Base-by-base conservation (phyloP, 1,140 invertebrate species). In the Drosophila pseudoobscura region DNA sequence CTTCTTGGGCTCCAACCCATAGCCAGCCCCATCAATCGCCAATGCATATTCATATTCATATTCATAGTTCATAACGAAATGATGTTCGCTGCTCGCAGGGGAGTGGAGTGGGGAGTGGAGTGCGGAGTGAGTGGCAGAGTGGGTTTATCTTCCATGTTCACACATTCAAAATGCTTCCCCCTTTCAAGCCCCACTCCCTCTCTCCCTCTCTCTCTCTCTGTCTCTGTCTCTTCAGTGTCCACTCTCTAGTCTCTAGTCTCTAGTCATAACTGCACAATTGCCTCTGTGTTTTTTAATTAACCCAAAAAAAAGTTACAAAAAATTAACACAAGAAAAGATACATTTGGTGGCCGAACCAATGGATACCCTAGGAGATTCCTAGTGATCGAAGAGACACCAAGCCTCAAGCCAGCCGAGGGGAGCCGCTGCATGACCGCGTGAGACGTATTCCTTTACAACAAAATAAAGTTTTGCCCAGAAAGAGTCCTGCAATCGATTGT, bases 1-100 rank as follows among this genome's bases (percentile, higher is more conserved):
- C 5, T 46, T 41, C 6, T 24, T 11, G 35, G n/a, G 17, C 17
- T 17, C 17, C 17, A 31, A 31, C 11, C 6, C 6, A 45, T 11
- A 13, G 24, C 41, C 22, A 22, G 65, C 58, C 78, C 66, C 72
- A 80, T 80, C 78, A 80, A 68, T 64, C 45, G 39, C 26, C 72
- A 64, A 76, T 83, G 80, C 80, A 83, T 83, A 83, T 83, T 83
- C 80, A 83, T 83, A 76, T 83, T 80, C 80, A 83, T 83, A 83
- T 83, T 83, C 80, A 83, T 83, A 76, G 65, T 76, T 39, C 76
- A 73, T 83, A 80, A 83, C 62, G 56, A 64, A 58, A 57, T 58
- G 58, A 45, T 22, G 41, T 31, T 13, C 31, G 31, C 8, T 31
- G 31, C 9, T 31, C 31, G 8, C 6, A 22, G 31, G n/a, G 49